phyloP scores from a whole-genome alignment of 53 echinoderm and acorn worm species.

The Patiria pectinifera region DNA sequence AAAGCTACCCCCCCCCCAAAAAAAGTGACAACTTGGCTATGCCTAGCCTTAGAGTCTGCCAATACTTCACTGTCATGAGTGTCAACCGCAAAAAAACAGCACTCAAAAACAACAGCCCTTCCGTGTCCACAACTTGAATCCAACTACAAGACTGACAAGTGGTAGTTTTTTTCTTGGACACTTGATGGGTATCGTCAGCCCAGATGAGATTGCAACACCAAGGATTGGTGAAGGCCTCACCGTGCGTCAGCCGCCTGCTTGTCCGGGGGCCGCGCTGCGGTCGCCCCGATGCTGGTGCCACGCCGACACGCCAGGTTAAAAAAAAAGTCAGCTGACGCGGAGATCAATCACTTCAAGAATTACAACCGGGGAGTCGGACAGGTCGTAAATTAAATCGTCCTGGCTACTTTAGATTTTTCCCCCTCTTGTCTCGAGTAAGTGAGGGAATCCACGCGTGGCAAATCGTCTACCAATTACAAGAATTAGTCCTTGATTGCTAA shows the following conservation, averaged over 20 bases:
- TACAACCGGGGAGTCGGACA: conserved; percentile 1
- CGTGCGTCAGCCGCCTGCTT: conserved; percentile 5
- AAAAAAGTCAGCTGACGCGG: conserved; percentile 14
- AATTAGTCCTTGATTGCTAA: conserved; percentile 61
- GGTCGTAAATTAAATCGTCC: conserved; percentile 31
- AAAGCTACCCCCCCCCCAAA: neutral
- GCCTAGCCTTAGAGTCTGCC: neutral
- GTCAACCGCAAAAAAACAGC: neutral
- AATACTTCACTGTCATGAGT: conserved; percentile 38
- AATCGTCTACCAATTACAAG: conserved; percentile 32
- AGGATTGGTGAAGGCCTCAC: conserved; percentile 20
- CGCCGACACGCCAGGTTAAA: conserved; percentile 24
- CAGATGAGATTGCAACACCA: neutral
- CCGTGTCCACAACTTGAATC: neutral
- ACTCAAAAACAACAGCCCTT: conserved; percentile 25
- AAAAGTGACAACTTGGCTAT: neutral
- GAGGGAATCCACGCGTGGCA: conserved; percentile 52
- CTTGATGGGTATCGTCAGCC: too few relatives aligned
- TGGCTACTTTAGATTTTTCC: conserved; percentile 1
- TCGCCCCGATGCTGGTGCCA: conserved; percentile 11
- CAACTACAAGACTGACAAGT: conserved; percentile 9
- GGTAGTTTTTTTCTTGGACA: neutral
- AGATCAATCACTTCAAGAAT: conserved; percentile 35
- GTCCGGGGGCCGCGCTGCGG: conserved; percentile 35
- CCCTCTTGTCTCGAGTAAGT: neutral